phyloP scores from a whole-genome alignment of 2,113 vertebrate species.

The Eulemur macaco region DNA sequence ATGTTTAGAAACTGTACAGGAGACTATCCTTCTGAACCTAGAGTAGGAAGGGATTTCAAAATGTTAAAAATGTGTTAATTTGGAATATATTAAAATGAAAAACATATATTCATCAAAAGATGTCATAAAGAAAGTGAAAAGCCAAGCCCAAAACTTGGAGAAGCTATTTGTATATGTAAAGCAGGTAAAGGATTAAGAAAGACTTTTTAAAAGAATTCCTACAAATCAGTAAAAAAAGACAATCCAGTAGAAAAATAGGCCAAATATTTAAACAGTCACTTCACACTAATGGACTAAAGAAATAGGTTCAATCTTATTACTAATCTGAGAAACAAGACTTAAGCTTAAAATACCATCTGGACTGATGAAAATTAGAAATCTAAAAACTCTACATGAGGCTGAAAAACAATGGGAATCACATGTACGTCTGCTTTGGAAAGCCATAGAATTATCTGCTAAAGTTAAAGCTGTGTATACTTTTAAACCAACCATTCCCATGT shows the following conservation, averaged over 20 bases:
- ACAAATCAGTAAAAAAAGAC: background rate
- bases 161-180: background rate
- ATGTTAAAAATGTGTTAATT: background rate
- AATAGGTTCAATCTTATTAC: background rate
- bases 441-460: background rate
- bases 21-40: background rate
- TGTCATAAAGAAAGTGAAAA: background rate
- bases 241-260: background rate
- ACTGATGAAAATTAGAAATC: background rate
- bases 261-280: background rate
- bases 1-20: background rate
- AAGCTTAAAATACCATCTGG: background rate
- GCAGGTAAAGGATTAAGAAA: background rate
- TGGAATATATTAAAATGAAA: slow-evolving; percentile 6
- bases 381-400: background rate
- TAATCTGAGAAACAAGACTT: slow-evolving; percentile 4
- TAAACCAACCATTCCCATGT: background rate
- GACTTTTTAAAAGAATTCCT: background rate
- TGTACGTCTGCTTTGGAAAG: background rate
- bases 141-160: background rate
- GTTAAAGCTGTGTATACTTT: background rate
- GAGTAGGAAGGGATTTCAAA: background rate
- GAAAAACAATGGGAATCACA: background rate
- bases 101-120: background rate
- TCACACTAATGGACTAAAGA: background rate